Conservation (phyloP, 2,113 vertebrate species). For the Onychostruthus taczanowskii region DNA sequence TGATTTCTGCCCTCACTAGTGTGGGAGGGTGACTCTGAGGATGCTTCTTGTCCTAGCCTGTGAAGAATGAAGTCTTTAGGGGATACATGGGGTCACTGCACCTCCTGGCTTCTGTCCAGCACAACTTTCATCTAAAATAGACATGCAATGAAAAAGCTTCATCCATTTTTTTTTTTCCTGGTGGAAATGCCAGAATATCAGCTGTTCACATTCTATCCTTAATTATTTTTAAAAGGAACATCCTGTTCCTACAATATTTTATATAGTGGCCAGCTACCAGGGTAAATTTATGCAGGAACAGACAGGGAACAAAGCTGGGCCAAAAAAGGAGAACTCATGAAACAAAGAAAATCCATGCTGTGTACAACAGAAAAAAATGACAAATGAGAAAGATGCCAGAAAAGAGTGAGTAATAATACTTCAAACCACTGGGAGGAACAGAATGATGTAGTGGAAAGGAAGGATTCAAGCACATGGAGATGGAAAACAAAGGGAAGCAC, state of each 20-base stretch:
- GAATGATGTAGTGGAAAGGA: neutral
- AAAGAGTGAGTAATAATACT: neutral
- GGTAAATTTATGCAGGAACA: slow-evolving; percentile 31
- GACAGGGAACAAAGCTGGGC: neutral
- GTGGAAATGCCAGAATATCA: slow-evolving; percentile 30
- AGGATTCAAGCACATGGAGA: neutral
- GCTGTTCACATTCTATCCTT: neutral
- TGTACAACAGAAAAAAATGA: neutral
- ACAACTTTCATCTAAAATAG: neutral
- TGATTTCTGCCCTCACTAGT: neutral
- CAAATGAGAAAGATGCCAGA: neutral
- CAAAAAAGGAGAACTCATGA: neutral
- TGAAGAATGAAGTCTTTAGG: neutral
- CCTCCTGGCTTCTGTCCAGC: neutral
- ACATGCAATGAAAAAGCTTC: neutral
- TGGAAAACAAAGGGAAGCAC: neutral
- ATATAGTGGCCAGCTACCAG: neutral
- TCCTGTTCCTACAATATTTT: slow-evolving; percentile 45
- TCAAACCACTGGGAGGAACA: neutral
- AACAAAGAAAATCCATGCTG: neutral
- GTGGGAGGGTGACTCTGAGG: neutral
- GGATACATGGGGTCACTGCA: neutral
- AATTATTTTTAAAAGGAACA: slow-evolving; percentile 37
- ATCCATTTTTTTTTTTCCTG: neutral
- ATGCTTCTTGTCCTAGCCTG: neutral